Base-by-base conservation (phyloP, 37 sponge, comb jelly and placozoan species). In the Theonella swinhoei region DNA sequence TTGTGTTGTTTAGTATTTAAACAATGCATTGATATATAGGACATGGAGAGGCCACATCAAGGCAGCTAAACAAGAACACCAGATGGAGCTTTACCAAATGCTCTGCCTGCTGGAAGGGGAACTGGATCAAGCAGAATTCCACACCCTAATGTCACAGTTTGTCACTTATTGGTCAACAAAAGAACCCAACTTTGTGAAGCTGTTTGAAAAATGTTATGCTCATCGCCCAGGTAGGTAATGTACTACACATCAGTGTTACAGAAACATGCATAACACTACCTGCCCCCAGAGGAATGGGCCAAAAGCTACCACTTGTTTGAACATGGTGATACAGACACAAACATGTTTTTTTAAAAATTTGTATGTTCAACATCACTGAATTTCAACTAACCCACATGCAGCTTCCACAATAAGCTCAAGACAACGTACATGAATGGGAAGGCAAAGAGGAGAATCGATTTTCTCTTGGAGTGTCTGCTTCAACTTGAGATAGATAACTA, bases 371-470 rank as follows among this genome's bases (percentile, higher is more conserved):
- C 47, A 9, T 25, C 5, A 5, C 5, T 38, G 38, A 25, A 25
- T 1, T 68, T 67, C 36, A 42, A n/a, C n/a, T 37, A 40, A 23
- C 64, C 8, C 9, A 33, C 11, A 32, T 72, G 30, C 62, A 84
- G 85, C 34, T 84, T 75, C 58, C 77, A 84, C 35, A 75, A 75
- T 34, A 84, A 84, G 29, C 58, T 84, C 68, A 84, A 84, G 62
- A 84, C 85, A 22, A 64, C 67, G 23, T 75, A 84, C 69, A 54
- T 84, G 38, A 40, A 84, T 36, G 74, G 85, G 8, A 84, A 84
- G 62, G 76, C 67, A 9, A 84, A 84, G 23, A 62, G 59, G 42
- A 84, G 77, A 47, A 58, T 84, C 5, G 85, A 84, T 59, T 84
- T 63, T 76, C 47, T 84, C 20, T 4, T 84, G 9, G 69, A 76